phyloP scores from a whole-genome alignment of 2,797 vertebrate species.

The Platyrinchus mystaceus region DNA sequence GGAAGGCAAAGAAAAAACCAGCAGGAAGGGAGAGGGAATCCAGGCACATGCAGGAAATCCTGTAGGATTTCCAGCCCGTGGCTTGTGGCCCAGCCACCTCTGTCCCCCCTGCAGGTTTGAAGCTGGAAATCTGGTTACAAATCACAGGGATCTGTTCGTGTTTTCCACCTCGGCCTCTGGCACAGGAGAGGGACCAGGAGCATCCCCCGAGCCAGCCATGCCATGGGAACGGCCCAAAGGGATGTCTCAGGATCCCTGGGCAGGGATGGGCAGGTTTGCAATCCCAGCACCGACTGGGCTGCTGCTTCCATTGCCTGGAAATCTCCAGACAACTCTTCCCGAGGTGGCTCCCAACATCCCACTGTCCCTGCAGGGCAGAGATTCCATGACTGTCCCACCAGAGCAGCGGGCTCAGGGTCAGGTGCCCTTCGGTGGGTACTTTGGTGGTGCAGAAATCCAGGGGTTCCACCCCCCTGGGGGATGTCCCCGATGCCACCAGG shows the following conservation, averaged over 20 bases:
- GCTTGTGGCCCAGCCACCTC: neutral
- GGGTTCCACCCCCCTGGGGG: neutral
- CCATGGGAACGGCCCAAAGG: fast-evolving
- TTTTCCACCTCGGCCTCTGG: neutral
- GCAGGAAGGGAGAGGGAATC: neutral
- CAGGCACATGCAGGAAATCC: neutral
- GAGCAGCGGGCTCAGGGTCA: too few relatives aligned
- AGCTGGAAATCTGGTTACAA: neutral
- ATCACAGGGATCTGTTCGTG: fast-evolving
- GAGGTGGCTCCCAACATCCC: neutral
- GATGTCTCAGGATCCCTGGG: too few relatives aligned
- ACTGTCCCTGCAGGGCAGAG: neutral
- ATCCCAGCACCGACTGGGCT: fast-evolving
- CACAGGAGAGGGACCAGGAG: fast-evolving
- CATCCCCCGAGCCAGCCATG: neutral
- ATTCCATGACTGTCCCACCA: too few relatives aligned
- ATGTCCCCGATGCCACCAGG: neutral
- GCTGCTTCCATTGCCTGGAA: neutral
- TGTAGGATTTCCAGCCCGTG: neutral
- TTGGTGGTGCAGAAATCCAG: fast-evolving
- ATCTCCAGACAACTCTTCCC: fast-evolving
- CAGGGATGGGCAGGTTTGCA: neutral
- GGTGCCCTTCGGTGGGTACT: too few relatives aligned
- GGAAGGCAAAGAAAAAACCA: neutral
- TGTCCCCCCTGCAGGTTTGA: neutral